phyloP scores from a whole-genome alignment of 1,140 invertebrate genomes.

The Drosophila mojavensis region DNA sequence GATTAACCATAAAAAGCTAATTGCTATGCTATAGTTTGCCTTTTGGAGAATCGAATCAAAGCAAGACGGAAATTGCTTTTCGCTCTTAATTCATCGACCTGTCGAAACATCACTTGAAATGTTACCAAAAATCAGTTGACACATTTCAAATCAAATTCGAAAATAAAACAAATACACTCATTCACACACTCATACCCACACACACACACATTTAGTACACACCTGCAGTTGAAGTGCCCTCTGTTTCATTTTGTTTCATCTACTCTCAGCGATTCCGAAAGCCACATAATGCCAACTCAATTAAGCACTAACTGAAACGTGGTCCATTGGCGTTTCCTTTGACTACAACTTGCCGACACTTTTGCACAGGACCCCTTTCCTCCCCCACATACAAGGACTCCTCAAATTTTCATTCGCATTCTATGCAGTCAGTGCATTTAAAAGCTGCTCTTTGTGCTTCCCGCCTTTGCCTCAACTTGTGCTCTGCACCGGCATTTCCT shows the following conservation, averaged over 20 bases:
- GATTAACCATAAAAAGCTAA: too few species aligned
- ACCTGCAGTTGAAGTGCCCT: constrained; percentile 1
- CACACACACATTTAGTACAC: constrained; percentile 5
- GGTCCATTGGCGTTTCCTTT: constrained; percentile 52
- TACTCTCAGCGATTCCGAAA: background rate
- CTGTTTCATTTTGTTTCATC: constrained; percentile 32
- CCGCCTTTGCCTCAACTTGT: constrained; percentile 9
- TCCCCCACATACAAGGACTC: constrained; percentile 10
- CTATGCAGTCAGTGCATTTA: constrained; percentile 54
- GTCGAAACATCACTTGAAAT: constrained; percentile 15
- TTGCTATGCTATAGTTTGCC: too few species aligned
- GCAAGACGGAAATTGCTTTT: background rate
- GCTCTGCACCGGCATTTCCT: constrained; percentile 62
- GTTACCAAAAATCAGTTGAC: constrained; percentile 13
- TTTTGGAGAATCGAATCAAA: background rate
- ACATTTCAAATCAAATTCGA: constrained; percentile 29
- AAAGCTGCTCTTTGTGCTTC: background rate
- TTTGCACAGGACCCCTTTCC: background rate
- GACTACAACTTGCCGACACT: background rate
- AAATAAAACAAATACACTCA: constrained; percentile 12
- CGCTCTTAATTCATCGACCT: background rate
- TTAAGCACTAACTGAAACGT: constrained; percentile 71
- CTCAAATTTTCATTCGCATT: constrained; percentile 62
- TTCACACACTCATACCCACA: constrained; percentile 7
- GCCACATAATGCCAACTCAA: constrained; percentile 73